phyloP scores from a whole-genome alignment of 1,140 invertebrate species.

The Bombus affinis region DNA sequence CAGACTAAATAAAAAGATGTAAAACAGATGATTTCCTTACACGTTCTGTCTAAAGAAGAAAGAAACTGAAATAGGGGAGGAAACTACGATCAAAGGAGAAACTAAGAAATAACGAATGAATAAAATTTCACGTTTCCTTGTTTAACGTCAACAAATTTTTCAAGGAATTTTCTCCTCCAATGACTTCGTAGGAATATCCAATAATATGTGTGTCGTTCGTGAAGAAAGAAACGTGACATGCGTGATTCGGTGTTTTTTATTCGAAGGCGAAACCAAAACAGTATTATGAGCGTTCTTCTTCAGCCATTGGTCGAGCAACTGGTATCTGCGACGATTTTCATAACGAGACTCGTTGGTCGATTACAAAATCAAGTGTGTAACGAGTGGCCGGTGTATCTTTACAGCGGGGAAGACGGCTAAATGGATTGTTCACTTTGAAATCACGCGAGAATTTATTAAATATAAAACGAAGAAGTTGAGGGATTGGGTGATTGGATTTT shows the following conservation, averaged over 20 bases:
- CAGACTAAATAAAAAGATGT: background rate
- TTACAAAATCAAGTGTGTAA: constrained; percentile 49
- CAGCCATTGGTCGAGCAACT: background rate
- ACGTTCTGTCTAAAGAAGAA: background rate
- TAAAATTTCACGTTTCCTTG: background rate
- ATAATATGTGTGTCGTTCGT: background rate
- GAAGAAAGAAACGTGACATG: background rate
- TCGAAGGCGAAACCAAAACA: constrained; percentile 39
- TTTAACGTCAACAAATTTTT: background rate
- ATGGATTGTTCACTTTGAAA: constrained; percentile 39
- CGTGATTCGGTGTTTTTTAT: constrained; percentile 23
- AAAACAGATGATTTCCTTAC: background rate
- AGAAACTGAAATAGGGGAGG: background rate
- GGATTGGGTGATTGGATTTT: constrained; percentile 7
- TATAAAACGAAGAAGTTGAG: constrained; percentile 14
- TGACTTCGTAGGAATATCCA: background rate
- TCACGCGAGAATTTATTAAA: constrained; percentile 12
- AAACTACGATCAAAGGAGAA: background rate
- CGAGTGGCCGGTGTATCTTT: constrained; percentile 52
- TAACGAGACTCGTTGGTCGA: constrained; percentile 33
- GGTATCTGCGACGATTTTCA: constrained; percentile 45
- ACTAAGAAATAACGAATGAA: background rate
- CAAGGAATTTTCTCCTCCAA: background rate
- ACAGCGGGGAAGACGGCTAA: constrained; percentile 33
- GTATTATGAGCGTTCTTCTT: constrained; percentile 52